Base-by-base conservation (phyloP, 1,140 invertebrate species). In the Nomia melanderi region DNA sequence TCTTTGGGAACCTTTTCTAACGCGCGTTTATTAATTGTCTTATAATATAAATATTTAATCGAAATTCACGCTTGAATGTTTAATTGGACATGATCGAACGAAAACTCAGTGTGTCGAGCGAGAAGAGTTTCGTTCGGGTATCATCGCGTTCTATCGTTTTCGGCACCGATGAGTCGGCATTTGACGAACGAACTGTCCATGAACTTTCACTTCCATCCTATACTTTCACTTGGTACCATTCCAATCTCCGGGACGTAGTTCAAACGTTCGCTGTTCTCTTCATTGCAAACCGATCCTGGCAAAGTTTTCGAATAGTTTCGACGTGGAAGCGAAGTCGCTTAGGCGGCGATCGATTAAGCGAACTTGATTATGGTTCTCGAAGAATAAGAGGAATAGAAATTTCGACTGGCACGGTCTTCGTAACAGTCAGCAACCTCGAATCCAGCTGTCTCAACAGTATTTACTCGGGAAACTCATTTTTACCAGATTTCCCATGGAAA, bases 261-360 rank as follows among this genome's bases (percentile, higher is more conserved):
- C 53, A 12, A 39, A 36, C 39, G 57, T 9, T 36, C 29, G 64
- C 0, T 27, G 66, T 53, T 70, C 74, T 53, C 56, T 70, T 71
- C 59, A 31, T 54, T 36, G 27, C 44, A 27, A 44, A 59, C 67
- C 23, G 57, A 31, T 71, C 41, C n/a, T 9, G 6, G 17, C 8
- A n/a, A 63, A 77, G 66, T 77, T 77, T n/a, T 6, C 12, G 44
- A 62, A 77, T 39, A 71, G 75, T 70, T 71, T 20, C 9, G 17
- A 25, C 41, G 11, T 14, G 6, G 20, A 17, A 6, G n/a, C 25
- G 57, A 54, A 62, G 71, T 66, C 47, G 74, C 71, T 77, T 71
- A 59, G 25, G 44, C 33, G 33, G n/a, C n/a, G n/a, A 77, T 66
- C 47, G 74, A 77, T 77, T 71, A 59, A 25, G 44, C 33, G 33